Conservation (phyloP, 2,113 vertebrate genomes). For the Oxyruncus cristatus region DNA sequence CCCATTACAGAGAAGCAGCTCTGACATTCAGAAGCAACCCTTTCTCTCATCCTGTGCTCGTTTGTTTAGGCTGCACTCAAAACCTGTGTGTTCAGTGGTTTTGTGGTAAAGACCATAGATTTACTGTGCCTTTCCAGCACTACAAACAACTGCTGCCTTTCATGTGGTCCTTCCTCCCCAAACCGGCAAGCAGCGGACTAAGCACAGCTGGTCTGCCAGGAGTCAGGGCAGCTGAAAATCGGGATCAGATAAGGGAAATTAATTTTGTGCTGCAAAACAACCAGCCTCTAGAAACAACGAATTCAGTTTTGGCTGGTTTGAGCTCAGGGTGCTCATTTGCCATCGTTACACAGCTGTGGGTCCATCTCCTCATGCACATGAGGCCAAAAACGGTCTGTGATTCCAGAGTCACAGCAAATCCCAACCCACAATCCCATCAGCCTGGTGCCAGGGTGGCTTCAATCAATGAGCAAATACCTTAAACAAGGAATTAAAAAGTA, state of each 20-base stretch:
- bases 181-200: background rate
- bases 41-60: background rate
- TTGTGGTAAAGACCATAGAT: background rate
- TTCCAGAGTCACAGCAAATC: fast-evolving
- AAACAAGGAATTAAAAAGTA: background rate
- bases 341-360: fast-evolving
- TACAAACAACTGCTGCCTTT: background rate
- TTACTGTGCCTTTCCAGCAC: background rate
- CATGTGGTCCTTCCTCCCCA: background rate
- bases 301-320: background rate
- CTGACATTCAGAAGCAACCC: background rate
- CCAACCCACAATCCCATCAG: background rate
- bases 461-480: fast-evolving
- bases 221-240: background rate
- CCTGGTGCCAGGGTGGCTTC: fast-evolving
- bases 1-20: fast-evolving
- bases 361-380: fast-evolving
- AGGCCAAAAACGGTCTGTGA: fast-evolving
- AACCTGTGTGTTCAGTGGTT: background rate
- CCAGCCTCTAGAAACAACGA: background rate
- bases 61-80: background rate
- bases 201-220: background rate
- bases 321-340: fast-evolving
- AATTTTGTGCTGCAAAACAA: background rate
- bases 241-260: background rate